These are phyloP conservation scores for Sorex fumeus DNA, from an alignment of 2,113 vertebrate genomes.

Conservation along the genomic window DNA sequence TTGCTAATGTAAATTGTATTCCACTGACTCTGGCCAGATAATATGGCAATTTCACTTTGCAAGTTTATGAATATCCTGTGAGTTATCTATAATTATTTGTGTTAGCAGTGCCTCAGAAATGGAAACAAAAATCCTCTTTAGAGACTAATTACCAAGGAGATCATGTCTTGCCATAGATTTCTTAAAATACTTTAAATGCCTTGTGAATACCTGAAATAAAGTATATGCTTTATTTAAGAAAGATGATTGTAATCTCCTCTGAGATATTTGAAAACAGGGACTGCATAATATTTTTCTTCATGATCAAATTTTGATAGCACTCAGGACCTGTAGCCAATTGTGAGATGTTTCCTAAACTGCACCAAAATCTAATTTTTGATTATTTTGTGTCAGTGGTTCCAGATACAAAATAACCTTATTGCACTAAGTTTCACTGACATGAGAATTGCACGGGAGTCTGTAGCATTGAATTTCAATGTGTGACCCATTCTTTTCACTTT, in stretches of 20 bases:
- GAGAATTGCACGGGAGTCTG: not conserved
- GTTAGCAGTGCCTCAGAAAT: not conserved
- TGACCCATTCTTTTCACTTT: slow-evolving; percentile 23
- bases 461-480: not conserved
- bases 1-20: not conserved
- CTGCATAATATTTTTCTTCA: not conserved
- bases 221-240: not conserved
- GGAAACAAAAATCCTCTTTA: not conserved
- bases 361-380: slow-evolving; percentile 64
- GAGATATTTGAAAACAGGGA: not conserved
- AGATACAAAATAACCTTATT: slow-evolving; percentile 38
- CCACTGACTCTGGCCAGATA: not conserved
- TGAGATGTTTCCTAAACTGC: slow-evolving; percentile 56
- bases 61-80: not conserved
- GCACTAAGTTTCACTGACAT: not conserved
- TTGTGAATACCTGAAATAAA: not conserved
- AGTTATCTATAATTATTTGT: not conserved
- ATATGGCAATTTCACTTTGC: slow-evolving; percentile 2
- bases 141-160: not conserved
- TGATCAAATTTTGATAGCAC: not conserved
- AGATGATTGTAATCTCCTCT: not conserved
- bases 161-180: not conserved
- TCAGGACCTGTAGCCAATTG: not conserved
- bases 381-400: slow-evolving; percentile 47
- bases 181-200: not conserved